Percentiles rank a stretch among this genome's conserved stretches.
phyloP scores from a whole-genome alignment of 2,797 vertebrate species.

The Xiphophorus birchmanni region DNA sequence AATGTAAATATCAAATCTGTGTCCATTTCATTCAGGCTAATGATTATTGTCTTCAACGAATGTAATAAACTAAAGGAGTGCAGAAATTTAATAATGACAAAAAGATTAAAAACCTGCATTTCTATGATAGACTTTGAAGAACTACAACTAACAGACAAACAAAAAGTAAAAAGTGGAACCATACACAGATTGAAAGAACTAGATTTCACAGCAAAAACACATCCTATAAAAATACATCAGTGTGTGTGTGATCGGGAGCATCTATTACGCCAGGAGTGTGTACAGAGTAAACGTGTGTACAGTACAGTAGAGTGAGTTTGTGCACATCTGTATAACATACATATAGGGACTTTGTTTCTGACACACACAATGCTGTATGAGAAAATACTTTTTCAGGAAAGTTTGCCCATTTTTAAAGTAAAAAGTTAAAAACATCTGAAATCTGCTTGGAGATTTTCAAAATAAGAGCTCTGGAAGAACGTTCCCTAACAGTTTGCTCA shows the following conservation, averaged over 20 bases:
- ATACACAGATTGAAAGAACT: not conserved
- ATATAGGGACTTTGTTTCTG: conserved; percentile 13
- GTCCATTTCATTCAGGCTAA: not conserved
- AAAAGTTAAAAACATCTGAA: not conserved
- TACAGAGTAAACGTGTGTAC: conserved; percentile 4
- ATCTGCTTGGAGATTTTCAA: conserved; percentile 16
- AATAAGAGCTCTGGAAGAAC: conserved; percentile 33
- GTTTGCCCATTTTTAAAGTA: not conserved
- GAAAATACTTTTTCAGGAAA: not conserved
- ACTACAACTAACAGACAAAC: not conserved
- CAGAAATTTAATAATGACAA: not conserved
- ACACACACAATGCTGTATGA: not conserved
- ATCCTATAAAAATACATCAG: not conserved
- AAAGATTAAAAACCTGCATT: not conserved
- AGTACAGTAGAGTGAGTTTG: conserved; percentile 27
- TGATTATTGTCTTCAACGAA: not conserved
- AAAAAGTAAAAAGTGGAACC: not conserved
- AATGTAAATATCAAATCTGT: not conserved
- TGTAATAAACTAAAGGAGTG: not conserved
- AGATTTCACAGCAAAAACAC: conserved; percentile 5
- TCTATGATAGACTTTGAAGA: not conserved
- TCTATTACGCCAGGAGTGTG: not conserved
- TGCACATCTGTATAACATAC: conserved; percentile 12
- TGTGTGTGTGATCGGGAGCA: not conserved
- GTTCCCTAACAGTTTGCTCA: not conserved